phyloP scores from a whole-genome alignment of 2,113 vertebrate genomes.

The Maccullochella peelii region DNA sequence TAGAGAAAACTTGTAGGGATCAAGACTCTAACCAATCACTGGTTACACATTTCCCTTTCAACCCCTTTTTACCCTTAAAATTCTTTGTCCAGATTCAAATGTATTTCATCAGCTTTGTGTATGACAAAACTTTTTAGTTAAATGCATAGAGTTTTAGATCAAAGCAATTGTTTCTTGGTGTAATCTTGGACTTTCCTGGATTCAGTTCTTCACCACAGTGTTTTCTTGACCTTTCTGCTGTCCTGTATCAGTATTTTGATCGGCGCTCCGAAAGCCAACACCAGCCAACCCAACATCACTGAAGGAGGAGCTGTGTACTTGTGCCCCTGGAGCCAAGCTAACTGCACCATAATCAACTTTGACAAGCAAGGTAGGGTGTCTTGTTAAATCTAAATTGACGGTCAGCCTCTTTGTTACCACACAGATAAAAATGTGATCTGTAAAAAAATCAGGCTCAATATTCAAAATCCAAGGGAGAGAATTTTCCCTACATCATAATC shows the following conservation, averaged over 20 bases:
- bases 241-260: slow-evolving; percentile 88
- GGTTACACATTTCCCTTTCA: not conserved
- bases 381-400: slow-evolving; percentile 21
- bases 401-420: not conserved
- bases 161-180: not conserved
- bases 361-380: slow-evolving; percentile 86
- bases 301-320: slow-evolving; percentile 90
- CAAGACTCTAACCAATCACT: not conserved
- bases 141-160: too few relatives aligned
- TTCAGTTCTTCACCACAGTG: not conserved
- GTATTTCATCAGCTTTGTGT: not conserved
- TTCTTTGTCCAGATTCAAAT: not conserved
- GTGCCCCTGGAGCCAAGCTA: slow-evolving; percentile 86
- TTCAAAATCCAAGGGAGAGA: slow-evolving; percentile 23
- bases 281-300: slow-evolving; percentile 85
- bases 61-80: not conserved
- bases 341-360: slow-evolving; percentile 84
- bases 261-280: slow-evolving; percentile 93
- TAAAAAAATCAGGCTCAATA: not conserved
- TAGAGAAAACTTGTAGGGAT: not conserved
- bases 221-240: slow-evolving; percentile 35
- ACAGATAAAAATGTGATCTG: slow-evolving; percentile 22
- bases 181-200: not conserved
- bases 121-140: not conserved
- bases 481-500: slow-evolving; percentile 38